Evolutionary conservation across 2,797 vertebrate genomes (phyloP).

Genomic region (Ctenochaetus hawaiiensis): DNA sequence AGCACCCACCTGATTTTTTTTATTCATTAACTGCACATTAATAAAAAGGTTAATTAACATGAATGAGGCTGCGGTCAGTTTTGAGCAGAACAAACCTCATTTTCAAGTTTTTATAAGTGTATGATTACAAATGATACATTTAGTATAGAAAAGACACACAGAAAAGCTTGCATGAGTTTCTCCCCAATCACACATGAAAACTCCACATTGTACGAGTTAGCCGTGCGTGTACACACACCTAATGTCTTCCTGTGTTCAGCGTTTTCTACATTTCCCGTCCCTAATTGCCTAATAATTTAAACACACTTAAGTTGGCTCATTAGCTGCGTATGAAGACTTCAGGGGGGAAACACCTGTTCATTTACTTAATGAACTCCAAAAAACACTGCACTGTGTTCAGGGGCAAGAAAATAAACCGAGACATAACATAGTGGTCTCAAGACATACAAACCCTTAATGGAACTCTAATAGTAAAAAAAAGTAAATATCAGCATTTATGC

Average conservation of each 20-base stretch:
- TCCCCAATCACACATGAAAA: constrained; percentile 53
- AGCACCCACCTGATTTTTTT: constrained; percentile 47
- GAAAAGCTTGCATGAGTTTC: constrained; percentile 50
- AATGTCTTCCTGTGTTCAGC: constrained; percentile 77
- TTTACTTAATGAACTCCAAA: constrained; percentile 80
- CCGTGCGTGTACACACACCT: constrained; percentile 48
- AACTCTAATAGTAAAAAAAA: constrained; percentile 69
- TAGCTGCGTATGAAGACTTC: constrained; percentile 77
- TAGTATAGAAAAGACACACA: constrained; percentile 63
- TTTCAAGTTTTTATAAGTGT: constrained; percentile 53
- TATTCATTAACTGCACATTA: constrained; percentile 65
- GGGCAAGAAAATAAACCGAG: constrained; percentile 76
- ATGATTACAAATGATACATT: constrained; percentile 74
- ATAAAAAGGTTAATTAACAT: constrained; percentile 66
- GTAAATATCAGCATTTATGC: constrained; percentile 73
- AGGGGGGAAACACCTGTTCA: constrained; percentile 83
- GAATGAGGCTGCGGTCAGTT: constrained; percentile 45
- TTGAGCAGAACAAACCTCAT: constrained; percentile 68
- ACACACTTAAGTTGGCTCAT: constrained; percentile 83
- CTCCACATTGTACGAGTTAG: constrained; percentile 57
- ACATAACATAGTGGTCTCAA: constrained; percentile 63
- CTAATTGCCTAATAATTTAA: constrained; percentile 86
- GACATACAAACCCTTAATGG: constrained; percentile 73
- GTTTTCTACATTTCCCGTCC: constrained; percentile 81
- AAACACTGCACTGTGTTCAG: constrained; percentile 69